Evolutionary conservation across 1,140 invertebrate genomes (phyloP).

Genomic region (Drosophila cardini): DNA sequence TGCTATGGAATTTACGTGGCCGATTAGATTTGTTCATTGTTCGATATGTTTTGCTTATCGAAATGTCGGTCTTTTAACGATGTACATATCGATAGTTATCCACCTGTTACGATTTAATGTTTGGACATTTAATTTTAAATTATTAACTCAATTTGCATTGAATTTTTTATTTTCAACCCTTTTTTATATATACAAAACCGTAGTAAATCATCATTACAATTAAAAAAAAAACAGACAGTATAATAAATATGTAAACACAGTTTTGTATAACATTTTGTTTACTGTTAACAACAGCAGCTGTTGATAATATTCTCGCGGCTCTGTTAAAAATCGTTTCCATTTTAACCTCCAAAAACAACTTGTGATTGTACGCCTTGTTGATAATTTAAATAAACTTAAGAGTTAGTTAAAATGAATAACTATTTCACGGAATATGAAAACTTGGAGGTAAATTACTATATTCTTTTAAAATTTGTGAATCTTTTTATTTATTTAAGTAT

Average conservation of each 20-base stretch:
- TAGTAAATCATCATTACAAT: too few species aligned
- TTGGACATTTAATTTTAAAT: too few species aligned
- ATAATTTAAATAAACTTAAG: conserved; percentile 4
- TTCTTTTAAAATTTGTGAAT: neutral
- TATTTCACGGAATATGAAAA: conserved; percentile 78
- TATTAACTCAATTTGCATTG: too few species aligned
- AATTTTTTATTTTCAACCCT: too few species aligned
- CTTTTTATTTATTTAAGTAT: neutral
- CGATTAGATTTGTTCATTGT: conserved; percentile 1
- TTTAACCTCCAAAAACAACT: conserved; percentile 37
- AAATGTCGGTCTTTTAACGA: too few species aligned
- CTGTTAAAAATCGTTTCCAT: conserved; percentile 26
- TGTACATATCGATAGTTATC: neutral
- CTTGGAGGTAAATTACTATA: conserved; percentile 54
- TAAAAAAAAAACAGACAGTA: too few species aligned
- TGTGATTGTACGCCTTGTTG: conserved; percentile 24
- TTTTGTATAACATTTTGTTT: neutral
- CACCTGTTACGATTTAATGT: too few species aligned
- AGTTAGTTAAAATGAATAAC: conserved; percentile 37
- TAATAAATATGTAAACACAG: too few species aligned
- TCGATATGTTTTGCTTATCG: neutral
- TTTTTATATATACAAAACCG: too few species aligned
- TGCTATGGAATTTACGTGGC: conserved; percentile 48
- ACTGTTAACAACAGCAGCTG: neutral
- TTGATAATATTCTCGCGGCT: neutral